Conservation (phyloP, 2,113 vertebrate genomes). For the Oryzias woworae region DNA sequence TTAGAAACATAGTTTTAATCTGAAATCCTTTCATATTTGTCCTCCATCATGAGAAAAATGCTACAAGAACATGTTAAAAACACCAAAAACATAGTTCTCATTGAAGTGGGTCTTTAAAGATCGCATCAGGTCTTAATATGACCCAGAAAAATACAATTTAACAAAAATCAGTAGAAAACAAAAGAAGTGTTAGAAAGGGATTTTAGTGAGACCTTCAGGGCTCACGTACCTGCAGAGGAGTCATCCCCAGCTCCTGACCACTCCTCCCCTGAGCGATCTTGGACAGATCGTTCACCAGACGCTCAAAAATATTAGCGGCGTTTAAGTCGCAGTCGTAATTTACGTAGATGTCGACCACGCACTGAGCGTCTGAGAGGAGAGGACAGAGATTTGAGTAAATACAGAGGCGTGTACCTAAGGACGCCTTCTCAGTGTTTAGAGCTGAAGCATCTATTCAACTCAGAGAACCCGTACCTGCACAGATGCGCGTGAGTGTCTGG, state of each 20-base stretch:
- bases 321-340: slow-evolving; percentile 99
- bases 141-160: no score
- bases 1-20: no score
- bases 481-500: slow-evolving; percentile 96
- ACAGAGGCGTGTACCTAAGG: no score
- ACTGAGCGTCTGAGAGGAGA: slow-evolving; percentile 88
- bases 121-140: no score
- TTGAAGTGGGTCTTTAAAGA: no score
- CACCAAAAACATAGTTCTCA: no score
- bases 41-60: no score
- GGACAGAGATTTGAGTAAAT: neutral
- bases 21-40: no score
- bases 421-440: no score
- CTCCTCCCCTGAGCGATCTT: slow-evolving; percentile 97
- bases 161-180: neutral
- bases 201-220: no score
- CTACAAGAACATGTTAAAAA: no score
- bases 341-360: slow-evolving; percentile 98
- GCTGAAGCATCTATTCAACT: no score
- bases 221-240: slow-evolving; percentile 86
- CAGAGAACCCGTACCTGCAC: slow-evolving; percentile 83
- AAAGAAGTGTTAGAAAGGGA: neutral
- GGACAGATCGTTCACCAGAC: slow-evolving; percentile 94
- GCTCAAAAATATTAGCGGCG: slow-evolving; percentile 97
- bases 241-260: slow-evolving; percentile 95